Evolutionary conservation across 2,113 vertebrate genomes (phyloP).

Genomic region (Halichoerus grypus): DNA sequence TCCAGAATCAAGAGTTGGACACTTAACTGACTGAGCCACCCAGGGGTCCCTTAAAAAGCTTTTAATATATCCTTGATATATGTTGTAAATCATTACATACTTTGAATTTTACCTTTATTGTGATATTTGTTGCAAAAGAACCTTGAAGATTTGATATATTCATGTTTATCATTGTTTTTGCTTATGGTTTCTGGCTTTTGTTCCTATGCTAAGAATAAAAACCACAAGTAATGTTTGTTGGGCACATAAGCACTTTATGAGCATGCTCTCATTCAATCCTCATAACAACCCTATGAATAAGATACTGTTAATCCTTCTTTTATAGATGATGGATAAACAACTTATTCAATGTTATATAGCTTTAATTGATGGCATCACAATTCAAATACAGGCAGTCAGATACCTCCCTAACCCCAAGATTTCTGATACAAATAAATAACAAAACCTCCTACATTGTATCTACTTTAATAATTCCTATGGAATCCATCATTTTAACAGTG

Average conservation of each 20-base stretch:
- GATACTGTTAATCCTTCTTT: background rate
- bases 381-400: background rate
- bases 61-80: background rate
- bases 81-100: background rate
- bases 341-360: background rate
- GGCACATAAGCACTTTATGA: background rate
- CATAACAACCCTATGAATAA: background rate
- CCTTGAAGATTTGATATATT: background rate
- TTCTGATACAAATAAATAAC: background rate
- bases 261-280: background rate
- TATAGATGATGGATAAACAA: background rate
- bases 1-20: background rate
- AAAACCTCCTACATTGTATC: background rate
- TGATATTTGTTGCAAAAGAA: background rate
- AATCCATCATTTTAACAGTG: background rate
- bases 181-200: conserved; percentile 28
- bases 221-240: background rate
- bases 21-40: background rate
- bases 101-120: background rate
- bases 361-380: background rate
- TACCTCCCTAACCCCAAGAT: background rate
- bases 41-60: background rate
- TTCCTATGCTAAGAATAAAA: conserved; percentile 24
- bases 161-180: background rate
- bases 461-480: background rate